These are phyloP conservation scores for Drosophila villosipedis DNA, from an alignment of 2,888 invertebrate species.

Conservation along the genomic window DNA sequence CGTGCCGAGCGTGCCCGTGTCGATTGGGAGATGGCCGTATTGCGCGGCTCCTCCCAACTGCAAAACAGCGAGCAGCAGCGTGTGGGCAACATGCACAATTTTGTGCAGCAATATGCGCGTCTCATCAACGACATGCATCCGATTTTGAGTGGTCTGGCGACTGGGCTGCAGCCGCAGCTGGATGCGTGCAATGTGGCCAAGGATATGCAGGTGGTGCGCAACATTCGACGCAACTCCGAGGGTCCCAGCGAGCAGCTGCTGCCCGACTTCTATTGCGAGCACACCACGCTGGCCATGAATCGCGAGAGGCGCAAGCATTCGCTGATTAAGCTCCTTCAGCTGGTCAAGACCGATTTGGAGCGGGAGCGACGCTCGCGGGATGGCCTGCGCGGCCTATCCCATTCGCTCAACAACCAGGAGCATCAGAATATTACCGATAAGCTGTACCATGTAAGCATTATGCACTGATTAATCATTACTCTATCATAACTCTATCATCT, in stretches of 20 bases:
- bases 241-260: conserved; percentile 92
- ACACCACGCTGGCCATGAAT: conserved; percentile 96
- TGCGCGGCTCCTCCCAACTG: conserved; percentile 93
- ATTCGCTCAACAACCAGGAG: conserved; percentile 95
- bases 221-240: conserved; percentile 85
- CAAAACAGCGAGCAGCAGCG: conserved; percentile 96
- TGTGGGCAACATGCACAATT: conserved; percentile 91
- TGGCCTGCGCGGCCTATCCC: conserved; percentile 94
- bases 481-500: neutral
- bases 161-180: conserved; percentile 81
- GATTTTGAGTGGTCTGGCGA: conserved; percentile 89
- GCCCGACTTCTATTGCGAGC: conserved; percentile 98
- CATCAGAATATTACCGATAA: conserved; percentile 96
- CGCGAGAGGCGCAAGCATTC: conserved; percentile 94
- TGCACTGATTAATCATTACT: neutral
- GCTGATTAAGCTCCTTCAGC: conserved; percentile 92
- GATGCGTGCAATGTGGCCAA: conserved; percentile 84
- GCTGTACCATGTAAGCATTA: conserved; percentile 92
- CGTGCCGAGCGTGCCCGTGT: conserved; percentile 95
- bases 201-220: conserved; percentile 84
- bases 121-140: conserved; percentile 91
- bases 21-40: conserved; percentile 96
- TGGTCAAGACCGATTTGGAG: conserved; percentile 95
- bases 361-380: conserved; percentile 95
- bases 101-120: conserved; percentile 88